A percentile compares a stretch with the other conserved stretches of the same genome.
Conservation (phyloP, 2,888 invertebrate genomes). For the Cryptocephalus moraei region DNA sequence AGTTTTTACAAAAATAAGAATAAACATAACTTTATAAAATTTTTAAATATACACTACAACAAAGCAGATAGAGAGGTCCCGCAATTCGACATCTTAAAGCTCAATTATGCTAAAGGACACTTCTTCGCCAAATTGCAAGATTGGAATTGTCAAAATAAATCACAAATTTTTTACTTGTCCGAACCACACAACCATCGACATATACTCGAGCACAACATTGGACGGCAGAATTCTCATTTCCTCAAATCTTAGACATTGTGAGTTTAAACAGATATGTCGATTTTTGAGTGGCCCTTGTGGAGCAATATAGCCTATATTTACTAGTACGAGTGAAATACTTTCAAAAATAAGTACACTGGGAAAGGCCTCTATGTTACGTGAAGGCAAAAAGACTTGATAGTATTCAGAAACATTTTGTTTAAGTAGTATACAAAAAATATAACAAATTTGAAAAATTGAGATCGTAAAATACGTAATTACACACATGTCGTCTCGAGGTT, state of each 20-base stretch:
- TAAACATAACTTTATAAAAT: conserved; percentile 9
- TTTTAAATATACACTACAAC: background rate
- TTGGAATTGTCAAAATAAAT: background rate
- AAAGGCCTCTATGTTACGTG: conserved; percentile 8
- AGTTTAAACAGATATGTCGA: background rate
- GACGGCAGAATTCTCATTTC: background rate
- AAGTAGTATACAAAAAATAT: conserved; percentile 7
- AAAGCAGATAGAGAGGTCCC: too few species aligned
- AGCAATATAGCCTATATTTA: too few species aligned
- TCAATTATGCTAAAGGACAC: background rate
- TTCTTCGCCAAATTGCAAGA: background rate
- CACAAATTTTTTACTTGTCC: too few species aligned
- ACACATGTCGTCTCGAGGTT: too few species aligned
- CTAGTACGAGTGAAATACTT: too few species aligned
- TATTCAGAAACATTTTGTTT: too few species aligned
- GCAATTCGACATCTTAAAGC: too few species aligned
- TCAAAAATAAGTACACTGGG: conserved; percentile 3
- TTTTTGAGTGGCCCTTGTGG: background rate
- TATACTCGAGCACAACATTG: background rate
- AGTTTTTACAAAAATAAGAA: conserved; percentile 20
- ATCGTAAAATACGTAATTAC: conserved; percentile 8
- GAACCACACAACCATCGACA: too few species aligned
- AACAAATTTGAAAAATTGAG: conserved; percentile 17
- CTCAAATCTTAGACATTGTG: background rate
- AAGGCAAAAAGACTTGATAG: conserved; percentile 12